These are phyloP conservation scores for Druon quercuslanigerum DNA, from an alignment of 1,140 invertebrate genomes.

Conservation along the genomic window DNA sequence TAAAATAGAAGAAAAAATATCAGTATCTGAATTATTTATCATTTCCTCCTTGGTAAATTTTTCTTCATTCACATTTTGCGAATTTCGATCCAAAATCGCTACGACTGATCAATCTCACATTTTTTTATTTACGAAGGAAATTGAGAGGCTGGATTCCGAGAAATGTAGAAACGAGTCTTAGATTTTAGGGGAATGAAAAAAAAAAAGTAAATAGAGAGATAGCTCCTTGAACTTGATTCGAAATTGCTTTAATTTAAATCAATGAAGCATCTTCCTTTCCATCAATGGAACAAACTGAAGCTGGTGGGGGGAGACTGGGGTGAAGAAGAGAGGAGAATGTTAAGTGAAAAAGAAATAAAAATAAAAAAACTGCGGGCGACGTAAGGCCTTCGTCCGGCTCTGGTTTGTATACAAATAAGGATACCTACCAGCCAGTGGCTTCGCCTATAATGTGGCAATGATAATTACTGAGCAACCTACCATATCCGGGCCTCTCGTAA, in stretches of 20 bases:
- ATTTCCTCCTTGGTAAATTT: conserved; percentile 21
- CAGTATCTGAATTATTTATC: conserved; percentile 6
- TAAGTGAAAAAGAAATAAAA: background rate
- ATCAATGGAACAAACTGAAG: conserved; percentile 23
- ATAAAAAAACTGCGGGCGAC: conserved; percentile 5
- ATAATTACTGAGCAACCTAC: conserved; percentile 30
- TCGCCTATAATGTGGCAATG: conserved; percentile 30
- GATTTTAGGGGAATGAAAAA: background rate
- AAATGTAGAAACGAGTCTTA: too few species aligned
- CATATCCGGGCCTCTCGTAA: conserved; percentile 24
- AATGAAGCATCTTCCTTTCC: conserved; percentile 27
- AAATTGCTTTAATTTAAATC: conserved; percentile 29
- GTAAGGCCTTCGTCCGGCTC: conserved; percentile 24
- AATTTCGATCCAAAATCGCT: background rate
- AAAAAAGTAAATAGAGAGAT: background rate
- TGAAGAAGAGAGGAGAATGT: conserved; percentile 19
- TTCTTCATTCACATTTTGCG: background rate
- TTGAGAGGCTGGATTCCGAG: background rate
- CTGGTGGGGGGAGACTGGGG: background rate
- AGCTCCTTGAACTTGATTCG: background rate
- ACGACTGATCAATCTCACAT: background rate
- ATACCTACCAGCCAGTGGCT: conserved; percentile 16
- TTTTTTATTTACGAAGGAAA: background rate
- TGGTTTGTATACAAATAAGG: conserved; percentile 31
- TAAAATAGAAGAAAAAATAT: conserved; percentile 19